phyloP scores from a whole-genome alignment of 2,797 vertebrate genomes.

The Telmatherina bonti region DNA sequence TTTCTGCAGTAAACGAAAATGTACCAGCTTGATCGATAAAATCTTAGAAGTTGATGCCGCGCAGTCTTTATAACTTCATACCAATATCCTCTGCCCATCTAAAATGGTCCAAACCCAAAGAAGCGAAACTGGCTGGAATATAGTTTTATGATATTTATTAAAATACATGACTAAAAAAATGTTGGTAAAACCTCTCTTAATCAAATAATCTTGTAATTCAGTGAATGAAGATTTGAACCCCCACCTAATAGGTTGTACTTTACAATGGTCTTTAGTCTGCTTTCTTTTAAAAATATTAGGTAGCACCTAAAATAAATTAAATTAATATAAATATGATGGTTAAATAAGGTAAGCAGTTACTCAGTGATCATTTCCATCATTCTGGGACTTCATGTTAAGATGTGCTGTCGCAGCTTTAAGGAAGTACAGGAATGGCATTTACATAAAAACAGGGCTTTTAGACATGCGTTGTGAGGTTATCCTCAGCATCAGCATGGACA shows the following conservation, averaged over 20 bases:
- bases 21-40: not conserved
- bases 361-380: not conserved
- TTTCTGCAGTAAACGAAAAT: not conserved
- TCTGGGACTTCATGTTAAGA: not conserved
- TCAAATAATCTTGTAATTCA: not conserved
- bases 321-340: not conserved
- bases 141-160: too few species aligned
- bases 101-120: not conserved
- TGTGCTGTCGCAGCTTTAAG: not conserved
- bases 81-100: too few species aligned
- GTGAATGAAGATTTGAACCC: too few species aligned
- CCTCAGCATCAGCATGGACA: slow-evolving; percentile 41
- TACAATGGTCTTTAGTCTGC: too few species aligned
- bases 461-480: slow-evolving; percentile 28
- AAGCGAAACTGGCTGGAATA: too few species aligned
- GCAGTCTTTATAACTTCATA: too few species aligned
- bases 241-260: too few species aligned
- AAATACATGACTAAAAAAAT: not conserved
- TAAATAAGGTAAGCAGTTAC: not conserved
- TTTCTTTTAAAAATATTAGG: too few species aligned
- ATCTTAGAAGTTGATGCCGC: not conserved
- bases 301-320: too few species aligned
- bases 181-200: not conserved
- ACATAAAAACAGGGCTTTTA: not conserved
- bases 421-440: not conserved